Conservation (phyloP, 1,140 invertebrate genomes). For the Atta colombica region DNA sequence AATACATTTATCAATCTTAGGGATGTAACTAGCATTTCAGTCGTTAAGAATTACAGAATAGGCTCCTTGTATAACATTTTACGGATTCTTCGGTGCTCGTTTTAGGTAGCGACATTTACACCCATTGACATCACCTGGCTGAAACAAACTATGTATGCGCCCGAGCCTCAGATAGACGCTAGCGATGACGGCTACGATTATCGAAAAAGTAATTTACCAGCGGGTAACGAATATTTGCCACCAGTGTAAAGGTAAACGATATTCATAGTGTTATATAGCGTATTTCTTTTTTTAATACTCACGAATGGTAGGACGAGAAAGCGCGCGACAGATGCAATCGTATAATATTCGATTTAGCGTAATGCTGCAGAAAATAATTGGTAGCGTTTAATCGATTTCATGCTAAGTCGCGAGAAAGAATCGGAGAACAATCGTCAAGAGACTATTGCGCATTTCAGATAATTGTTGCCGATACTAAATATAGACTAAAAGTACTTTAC, state of each 20-base stretch:
- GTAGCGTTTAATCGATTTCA: constrained; percentile 5
- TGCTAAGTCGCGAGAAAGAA: constrained; percentile 4
- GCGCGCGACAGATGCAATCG: neutral
- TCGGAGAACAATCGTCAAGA: neutral
- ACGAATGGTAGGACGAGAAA: neutral
- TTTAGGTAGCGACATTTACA: constrained; percentile 82
- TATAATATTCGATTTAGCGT: constrained; percentile 46
- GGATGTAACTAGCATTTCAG: no score
- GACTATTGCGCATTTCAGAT: neutral
- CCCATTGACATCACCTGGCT: constrained; percentile 83
- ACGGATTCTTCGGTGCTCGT: constrained; percentile 4
- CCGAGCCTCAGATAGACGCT: neutral
- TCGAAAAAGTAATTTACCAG: constrained; percentile 78
- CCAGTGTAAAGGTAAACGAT: constrained; percentile 73
- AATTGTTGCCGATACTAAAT: constrained; percentile 20
- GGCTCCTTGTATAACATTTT: neutral
- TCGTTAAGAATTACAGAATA: no score
- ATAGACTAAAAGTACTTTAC: constrained; percentile 11
- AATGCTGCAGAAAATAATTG: constrained; percentile 34
- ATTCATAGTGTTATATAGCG: constrained; percentile 13
- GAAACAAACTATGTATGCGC: constrained; percentile 54
- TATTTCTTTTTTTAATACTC: constrained; percentile 41
- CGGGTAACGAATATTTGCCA: constrained; percentile 83
- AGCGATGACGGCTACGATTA: constrained; percentile 75
- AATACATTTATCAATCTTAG: neutral